Evolutionary conservation across 2,888 invertebrate genomes (phyloP), one percentile per base, ranked within the genome.

Genomic region (Rhopalosiphum nymphaeae): DNA sequence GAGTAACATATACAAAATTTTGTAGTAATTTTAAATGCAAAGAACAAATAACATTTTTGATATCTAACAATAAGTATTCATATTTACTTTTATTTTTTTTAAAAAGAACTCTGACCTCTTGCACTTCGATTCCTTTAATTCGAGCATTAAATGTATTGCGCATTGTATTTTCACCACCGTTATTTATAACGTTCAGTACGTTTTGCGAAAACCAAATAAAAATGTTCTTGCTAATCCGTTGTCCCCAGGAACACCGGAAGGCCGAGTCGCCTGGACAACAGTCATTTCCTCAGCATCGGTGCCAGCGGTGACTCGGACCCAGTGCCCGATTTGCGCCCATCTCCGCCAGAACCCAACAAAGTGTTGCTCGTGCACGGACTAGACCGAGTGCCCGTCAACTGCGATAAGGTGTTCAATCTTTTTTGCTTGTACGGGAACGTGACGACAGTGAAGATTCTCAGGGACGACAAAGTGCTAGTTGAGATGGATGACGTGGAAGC

Each of bases 381-480:
- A 95, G 98, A 99, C 96, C 98, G 98, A 94, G 97, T 98, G 95
- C 98, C 98, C 95, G 98, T 99, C 96, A 99, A 99, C 96, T 98
- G 99, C 95, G 99, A 99, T 96, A 97, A 98, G 95, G 97, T 99
- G 95, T 99, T 99, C 97, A 99, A 99, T 96, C 97, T 99, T 95
- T 98, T 99, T 96, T 99, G 99, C 96, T 97, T 99, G 95, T 99
- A 99, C 96, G 99, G 99, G 95, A 99, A 99, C 96, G 99, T 99
- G 95, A 98, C 98, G 95, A 97, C 99, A 97, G 99, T 99, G 96
- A 97, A 97, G 96, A 92, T 56, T 0, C 13, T 92, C 3, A 93
- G n/a, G 26, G 67, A 78, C 49, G 42, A 85, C 49, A 90, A 57
- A 49, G 93, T 61, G 10, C 89, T 90, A 10, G 90, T 93, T 29